Evolutionary conservation across 2,113 vertebrate genomes (phyloP).

Genomic region (Chamaea fasciata): DNA sequence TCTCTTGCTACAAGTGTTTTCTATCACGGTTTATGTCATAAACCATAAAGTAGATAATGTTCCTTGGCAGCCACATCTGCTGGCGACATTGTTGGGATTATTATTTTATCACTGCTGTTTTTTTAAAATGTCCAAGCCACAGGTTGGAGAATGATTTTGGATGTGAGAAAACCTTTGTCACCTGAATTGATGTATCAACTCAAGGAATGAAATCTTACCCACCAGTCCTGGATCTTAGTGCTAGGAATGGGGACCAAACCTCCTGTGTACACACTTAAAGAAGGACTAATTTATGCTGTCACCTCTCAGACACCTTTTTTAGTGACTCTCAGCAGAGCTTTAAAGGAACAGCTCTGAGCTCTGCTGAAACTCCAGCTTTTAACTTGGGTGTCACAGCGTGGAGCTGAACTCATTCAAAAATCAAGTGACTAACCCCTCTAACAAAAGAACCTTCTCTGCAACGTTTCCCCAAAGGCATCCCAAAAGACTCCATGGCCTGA

Average conservation of each 20-base stretch:
- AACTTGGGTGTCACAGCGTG: background rate
- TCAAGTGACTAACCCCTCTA: background rate
- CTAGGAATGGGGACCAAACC: background rate
- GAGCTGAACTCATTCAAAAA: background rate
- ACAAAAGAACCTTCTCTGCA: background rate
- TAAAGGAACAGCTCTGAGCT: background rate
- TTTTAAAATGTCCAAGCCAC: background rate
- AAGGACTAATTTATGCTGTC: background rate
- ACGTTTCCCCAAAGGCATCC: background rate
- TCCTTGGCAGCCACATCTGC: constrained; percentile 7
- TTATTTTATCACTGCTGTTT: background rate
- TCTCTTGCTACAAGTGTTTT: constrained; percentile 23
- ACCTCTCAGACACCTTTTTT: background rate
- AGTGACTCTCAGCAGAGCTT: background rate
- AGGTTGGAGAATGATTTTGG: background rate
- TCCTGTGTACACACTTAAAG: background rate
- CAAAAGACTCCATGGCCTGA: background rate
- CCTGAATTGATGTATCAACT: background rate
- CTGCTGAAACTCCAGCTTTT: background rate
- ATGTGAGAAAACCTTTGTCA: background rate
- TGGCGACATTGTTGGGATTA: background rate
- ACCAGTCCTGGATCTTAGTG: background rate
- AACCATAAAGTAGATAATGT: background rate
- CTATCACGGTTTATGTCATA: background rate
- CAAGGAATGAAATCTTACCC: background rate